A percentile compares a stretch with the other conserved stretches of the same genome.
Evolutionary conservation across 1,140 invertebrate genomes (phyloP).

Genomic region (Phortica variegata): DNA sequence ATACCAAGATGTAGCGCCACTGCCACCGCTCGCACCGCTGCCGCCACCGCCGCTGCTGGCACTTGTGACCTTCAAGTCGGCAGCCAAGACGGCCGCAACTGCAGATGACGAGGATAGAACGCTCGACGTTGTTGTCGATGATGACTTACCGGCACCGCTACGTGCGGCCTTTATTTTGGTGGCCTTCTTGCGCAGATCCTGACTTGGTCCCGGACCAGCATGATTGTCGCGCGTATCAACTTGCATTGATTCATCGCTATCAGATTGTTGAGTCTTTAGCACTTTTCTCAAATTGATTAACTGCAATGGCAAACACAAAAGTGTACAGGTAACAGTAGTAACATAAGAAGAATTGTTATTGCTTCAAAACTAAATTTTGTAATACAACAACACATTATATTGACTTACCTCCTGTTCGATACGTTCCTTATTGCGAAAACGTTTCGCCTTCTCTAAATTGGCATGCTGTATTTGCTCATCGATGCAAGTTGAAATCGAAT

Average conservation of each 20-base stretch:
- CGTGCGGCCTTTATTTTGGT: slow-evolving; percentile 45
- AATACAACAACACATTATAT: too few relatives aligned
- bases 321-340: slow-evolving; percentile 1
- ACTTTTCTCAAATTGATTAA: slow-evolving; percentile 80
- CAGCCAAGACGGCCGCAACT: too few relatives aligned
- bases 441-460: slow-evolving; percentile 80
- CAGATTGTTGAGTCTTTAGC: slow-evolving; percentile 69
- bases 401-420: slow-evolving; percentile 83
- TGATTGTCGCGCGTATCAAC: slow-evolving; percentile 66
- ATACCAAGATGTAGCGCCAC: slow-evolving; percentile 7
- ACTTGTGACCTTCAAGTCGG: neutral
- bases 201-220: slow-evolving; percentile 39
- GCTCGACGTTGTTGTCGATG: too few relatives aligned
- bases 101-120: too few relatives aligned
- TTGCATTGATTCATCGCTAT: slow-evolving; percentile 65
- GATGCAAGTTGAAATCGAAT: slow-evolving; percentile 82
- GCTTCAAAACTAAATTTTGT: neutral
- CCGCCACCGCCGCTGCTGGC: neutral
- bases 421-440: slow-evolving; percentile 76
- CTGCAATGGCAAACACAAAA: slow-evolving; percentile 57
- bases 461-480: slow-evolving; percentile 86
- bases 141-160: slow-evolving; percentile 34
- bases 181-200: slow-evolving; percentile 47
- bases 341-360: neutral
- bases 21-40: neutral